Evolutionary conservation across 2,113 vertebrate genomes (phyloP), one percentile per base, ranked within the genome.

Genomic region (Leptobrachium ailaonicum): DNA sequence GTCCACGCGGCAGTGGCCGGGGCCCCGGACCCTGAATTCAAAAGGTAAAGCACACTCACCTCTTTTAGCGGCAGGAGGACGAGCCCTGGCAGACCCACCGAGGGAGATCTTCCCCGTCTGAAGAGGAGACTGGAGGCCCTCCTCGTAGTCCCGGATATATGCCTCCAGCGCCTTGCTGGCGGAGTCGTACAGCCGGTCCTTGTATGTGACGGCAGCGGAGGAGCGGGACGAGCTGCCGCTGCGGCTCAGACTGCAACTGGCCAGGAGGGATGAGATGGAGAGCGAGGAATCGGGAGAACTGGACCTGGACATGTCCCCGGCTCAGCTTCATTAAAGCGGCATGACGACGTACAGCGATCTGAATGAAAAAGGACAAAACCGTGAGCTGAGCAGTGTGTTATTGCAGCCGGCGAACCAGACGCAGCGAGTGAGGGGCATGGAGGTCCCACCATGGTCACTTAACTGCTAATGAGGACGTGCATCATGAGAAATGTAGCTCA

Each of bases 101-200:
- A 90, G 73, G 73, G 86, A 71, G 42, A 92, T 87, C 64, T 76
- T 85, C 62, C 92, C 91, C 53, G 88, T 83, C 0, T 50, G 82
- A 12, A 54, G 43, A 1, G 85, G 47, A 58, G 82, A 87, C 1
- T 44, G 70, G 44, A 64, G 83, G 50, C 87, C 91, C 76, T 79
- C 85, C 58, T 97, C 87, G 75, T 94, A 97, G 76, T 98, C 96
- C 47, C 91, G 79, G 43, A 98, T 98, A 83, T 98, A 98, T 3
- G 94, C 96, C 6, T 98, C 93, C 50, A 98, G 66, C 1, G 96
- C 96, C 2, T 92, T 90, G 0, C 95, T 92, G 2, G 96, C 96
- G 0, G 96, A 98, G 13, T 85, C 86, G 60, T 96, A 98, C 14
- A 86, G 66, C 83, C 88, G 91, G 83, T 94, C 87, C 80, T 90